Conservation (phyloP, 2,113 vertebrate species). For the Trematocara variabile region DNA sequence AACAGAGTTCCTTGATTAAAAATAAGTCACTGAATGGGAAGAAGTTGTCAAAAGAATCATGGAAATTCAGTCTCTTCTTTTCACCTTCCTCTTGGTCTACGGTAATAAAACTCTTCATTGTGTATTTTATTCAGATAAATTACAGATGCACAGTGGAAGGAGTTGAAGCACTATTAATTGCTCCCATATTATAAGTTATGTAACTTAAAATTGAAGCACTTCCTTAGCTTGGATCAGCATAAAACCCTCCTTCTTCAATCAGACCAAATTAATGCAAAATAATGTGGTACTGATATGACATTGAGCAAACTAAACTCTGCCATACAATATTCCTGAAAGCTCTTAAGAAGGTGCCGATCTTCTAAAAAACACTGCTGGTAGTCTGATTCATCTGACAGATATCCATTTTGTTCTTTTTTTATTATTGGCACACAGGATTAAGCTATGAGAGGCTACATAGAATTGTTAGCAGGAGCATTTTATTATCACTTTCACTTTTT, state of each 20-base stretch:
- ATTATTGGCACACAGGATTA: background rate
- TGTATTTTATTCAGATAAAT: background rate
- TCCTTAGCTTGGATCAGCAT: background rate
- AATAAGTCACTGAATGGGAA: background rate
- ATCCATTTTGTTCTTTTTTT: background rate
- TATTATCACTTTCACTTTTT: background rate
- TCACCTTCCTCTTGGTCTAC: background rate
- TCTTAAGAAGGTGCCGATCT: background rate
- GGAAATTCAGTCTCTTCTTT: background rate
- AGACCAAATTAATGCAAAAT: background rate
- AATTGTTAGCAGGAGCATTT: background rate
- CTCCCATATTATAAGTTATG: background rate
- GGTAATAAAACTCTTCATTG: background rate
- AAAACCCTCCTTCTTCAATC: background rate
- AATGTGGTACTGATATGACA: background rate
- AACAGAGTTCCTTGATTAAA: background rate
- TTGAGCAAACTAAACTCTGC: background rate
- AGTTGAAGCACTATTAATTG: background rate
- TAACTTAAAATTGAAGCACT: background rate
- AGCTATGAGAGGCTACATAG: background rate
- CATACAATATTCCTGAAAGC: background rate
- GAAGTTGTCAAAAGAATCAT: background rate
- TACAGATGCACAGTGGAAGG: background rate
- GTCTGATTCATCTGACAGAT: background rate
- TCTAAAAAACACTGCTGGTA: background rate